phyloP scores from a whole-genome alignment of 2,888 invertebrate genomes.

The Ormyrus labotus region DNA sequence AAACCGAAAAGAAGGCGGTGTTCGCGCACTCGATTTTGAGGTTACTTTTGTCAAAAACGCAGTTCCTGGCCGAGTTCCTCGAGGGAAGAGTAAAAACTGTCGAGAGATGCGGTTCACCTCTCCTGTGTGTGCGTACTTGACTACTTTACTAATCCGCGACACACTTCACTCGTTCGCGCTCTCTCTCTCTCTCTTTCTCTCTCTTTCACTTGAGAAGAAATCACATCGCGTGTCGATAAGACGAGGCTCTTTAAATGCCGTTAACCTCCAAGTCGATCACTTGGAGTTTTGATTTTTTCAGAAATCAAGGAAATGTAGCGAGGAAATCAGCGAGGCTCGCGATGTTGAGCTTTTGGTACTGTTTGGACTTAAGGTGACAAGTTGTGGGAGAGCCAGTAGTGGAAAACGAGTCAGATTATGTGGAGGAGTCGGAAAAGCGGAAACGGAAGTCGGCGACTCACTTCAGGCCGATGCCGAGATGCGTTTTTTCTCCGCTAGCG shows the following conservation, averaged over 20 bases:
- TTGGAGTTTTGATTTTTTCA: too few species aligned
- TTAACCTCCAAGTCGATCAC: constrained; percentile 36
- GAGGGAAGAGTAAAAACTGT: not conserved
- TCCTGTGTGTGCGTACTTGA: constrained; percentile 1
- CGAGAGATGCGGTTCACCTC: not conserved
- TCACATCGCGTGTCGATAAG: constrained; percentile 18
- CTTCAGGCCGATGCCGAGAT: constrained; percentile 44
- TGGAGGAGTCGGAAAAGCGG: constrained; percentile 52
- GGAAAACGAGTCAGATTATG: constrained; percentile 19
- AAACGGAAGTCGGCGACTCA: constrained; percentile 53
- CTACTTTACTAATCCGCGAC: constrained; percentile 45
- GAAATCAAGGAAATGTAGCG: too few species aligned
- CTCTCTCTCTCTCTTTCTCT: too few species aligned
- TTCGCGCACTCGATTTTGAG: constrained; percentile 40
- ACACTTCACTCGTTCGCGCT: constrained; percentile 38
- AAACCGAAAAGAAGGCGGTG: constrained; percentile 23
- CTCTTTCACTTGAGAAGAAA: constrained; percentile 16
- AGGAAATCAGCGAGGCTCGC: too few species aligned
- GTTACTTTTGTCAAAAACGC: constrained; percentile 19
- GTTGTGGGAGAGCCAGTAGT: not conserved
- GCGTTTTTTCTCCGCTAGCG: not conserved
- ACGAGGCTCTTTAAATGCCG: constrained; percentile 41
- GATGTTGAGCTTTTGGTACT: too few species aligned
- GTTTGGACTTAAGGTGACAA: not conserved
- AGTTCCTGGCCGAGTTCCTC: constrained; percentile 5